These are phyloP conservation scores for Pseudochirops corinnae DNA, from an alignment of 2,797 vertebrate species.

Conservation along the genomic window DNA sequence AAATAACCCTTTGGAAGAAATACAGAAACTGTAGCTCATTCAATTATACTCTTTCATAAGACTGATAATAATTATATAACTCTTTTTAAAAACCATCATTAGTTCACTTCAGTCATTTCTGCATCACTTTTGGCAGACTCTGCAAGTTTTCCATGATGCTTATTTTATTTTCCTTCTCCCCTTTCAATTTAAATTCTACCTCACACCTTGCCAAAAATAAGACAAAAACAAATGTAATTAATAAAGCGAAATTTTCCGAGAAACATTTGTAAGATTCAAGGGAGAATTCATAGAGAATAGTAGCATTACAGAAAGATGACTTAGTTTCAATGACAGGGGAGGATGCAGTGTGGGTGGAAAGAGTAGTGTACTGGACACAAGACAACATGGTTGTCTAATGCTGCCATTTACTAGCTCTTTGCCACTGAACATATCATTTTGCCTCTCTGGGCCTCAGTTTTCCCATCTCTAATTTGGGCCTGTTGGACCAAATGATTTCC, in stretches of 20 bases:
- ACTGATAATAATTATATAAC: not conserved
- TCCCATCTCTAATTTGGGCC: not conserved
- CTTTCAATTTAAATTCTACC: slow-evolving; percentile 9
- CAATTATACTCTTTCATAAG: not conserved
- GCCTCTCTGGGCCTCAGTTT: not conserved
- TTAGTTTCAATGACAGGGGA: not conserved
- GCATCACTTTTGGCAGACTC: not conserved
- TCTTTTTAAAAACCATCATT: not conserved
- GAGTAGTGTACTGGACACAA: not conserved
- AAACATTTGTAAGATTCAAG: slow-evolving; percentile 4
- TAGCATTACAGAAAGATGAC: not conserved
- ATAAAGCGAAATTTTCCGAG: not conserved
- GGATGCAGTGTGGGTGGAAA: not conserved
- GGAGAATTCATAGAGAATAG: not conserved
- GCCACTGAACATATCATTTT: not conserved
- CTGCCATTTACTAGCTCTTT: not conserved
- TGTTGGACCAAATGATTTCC: not conserved
- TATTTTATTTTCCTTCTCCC: not conserved
- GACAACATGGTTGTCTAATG: not conserved
- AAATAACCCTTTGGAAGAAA: slow-evolving; percentile 20
- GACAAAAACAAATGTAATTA: not conserved
- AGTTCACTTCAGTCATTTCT: not conserved
- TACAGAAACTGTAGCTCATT: not conserved
- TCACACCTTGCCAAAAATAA: not conserved
- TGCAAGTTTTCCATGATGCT: not conserved